Percentiles rank a stretch among this genome's conserved stretches.
Conservation (phyloP, 92 coral and sea anemone species). For the Metridium senile region DNA sequence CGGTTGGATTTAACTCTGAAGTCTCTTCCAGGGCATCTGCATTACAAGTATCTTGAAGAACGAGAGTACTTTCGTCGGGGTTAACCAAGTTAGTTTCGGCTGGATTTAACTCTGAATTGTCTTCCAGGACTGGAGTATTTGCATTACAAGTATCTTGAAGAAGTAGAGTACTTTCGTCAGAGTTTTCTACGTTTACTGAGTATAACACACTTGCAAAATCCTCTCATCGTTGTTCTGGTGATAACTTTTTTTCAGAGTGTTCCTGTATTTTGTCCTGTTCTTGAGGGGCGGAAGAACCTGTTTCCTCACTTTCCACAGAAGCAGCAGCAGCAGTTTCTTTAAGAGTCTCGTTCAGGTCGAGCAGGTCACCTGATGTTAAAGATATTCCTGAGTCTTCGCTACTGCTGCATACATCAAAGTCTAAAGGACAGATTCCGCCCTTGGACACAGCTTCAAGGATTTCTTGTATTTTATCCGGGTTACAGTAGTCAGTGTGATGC, state of each 20-base stretch:
- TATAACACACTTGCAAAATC: too few relatives aligned
- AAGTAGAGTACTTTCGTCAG: too few relatives aligned
- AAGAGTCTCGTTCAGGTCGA: not conserved
- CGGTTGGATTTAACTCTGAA: too few relatives aligned
- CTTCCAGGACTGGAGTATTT: too few relatives aligned
- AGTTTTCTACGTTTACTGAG: too few relatives aligned
- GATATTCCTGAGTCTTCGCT: constrained; percentile 19
- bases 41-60: too few relatives aligned
- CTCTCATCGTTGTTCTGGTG: too few relatives aligned
- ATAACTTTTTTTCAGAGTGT: not conserved
- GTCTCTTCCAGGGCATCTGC: too few relatives aligned
- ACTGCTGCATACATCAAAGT: not conserved
- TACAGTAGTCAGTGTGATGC: constrained; percentile 76
- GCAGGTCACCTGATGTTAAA: not conserved
- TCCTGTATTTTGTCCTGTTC: not conserved
- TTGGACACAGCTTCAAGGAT: constrained; percentile 35
- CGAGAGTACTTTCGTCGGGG: too few relatives aligned
- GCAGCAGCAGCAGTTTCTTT: not conserved
- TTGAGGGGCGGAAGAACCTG: not conserved
- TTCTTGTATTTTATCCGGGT: constrained; percentile 55
- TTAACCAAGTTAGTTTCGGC: too few relatives aligned
- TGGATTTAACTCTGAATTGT: too few relatives aligned
- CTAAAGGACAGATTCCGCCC: constrained; percentile 26
- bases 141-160: too few relatives aligned
- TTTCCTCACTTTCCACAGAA: not conserved